Percentiles rank a stretch among this genome's conserved stretches.
These are phyloP conservation scores for Ennomos fuscantarius DNA, from an alignment of 2,888 invertebrate genomes.

Conservation along the genomic window DNA sequence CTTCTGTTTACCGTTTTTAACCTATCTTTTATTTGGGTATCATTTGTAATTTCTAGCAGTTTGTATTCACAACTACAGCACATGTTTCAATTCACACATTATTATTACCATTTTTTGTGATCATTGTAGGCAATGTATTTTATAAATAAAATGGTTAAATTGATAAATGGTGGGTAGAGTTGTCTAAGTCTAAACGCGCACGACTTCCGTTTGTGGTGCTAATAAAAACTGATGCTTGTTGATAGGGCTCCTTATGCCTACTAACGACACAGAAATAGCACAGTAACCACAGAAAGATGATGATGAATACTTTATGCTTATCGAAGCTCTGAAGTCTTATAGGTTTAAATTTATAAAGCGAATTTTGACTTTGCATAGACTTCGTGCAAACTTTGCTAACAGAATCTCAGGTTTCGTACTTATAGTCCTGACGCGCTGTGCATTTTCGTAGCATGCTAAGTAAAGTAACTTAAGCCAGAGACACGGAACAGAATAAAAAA, in stretches of 20 bases:
- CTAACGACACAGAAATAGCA: background rate
- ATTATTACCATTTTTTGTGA: slow-evolving; percentile 31
- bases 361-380: too few relatives aligned
- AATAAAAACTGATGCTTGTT: slow-evolving; percentile 41
- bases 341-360: too few relatives aligned
- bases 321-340: too few relatives aligned
- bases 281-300: background rate
- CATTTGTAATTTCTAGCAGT: slow-evolving; percentile 13
- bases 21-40: background rate
- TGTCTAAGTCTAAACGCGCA: slow-evolving; percentile 37
- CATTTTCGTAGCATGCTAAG: too few relatives aligned
- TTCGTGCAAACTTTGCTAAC: too few relatives aligned
- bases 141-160: slow-evolving; percentile 37
- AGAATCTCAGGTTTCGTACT: too few relatives aligned
- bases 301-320: too few relatives aligned
- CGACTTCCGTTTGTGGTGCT: slow-evolving; percentile 44
- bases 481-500: too few relatives aligned
- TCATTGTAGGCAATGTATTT: slow-evolving; percentile 25
- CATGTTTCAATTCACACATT: slow-evolving; percentile 39
- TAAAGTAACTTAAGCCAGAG: too few relatives aligned
- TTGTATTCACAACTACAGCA: slow-evolving; percentile 34
- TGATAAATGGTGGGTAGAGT: slow-evolving; percentile 27
- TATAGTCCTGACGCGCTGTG: too few relatives aligned
- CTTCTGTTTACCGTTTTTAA: background rate
- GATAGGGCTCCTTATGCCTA: slow-evolving; percentile 4